Conservation (phyloP, 2,797 vertebrate genomes). For the Tamandua tetradactyla region DNA sequence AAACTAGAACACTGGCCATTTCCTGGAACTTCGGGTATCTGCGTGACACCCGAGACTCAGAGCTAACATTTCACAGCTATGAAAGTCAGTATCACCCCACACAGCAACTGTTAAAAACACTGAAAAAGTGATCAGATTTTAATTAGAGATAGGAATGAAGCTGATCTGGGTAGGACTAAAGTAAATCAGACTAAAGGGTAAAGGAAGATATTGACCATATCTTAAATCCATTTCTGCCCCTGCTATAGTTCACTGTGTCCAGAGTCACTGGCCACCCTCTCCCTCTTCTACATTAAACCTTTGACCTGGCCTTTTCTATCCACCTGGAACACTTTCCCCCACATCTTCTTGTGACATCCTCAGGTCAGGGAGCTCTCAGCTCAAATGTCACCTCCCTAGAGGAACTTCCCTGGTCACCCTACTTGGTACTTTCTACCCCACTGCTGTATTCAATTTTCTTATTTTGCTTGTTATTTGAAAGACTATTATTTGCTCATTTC, state of each 20-base stretch:
- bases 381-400: neutral
- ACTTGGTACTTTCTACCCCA: neutral
- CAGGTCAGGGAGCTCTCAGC: neutral
- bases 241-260: too few relatives aligned
- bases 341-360: neutral
- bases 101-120: too few relatives aligned
- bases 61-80: too few relatives aligned
- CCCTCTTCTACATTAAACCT: neutral
- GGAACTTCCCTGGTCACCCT: neutral
- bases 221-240: neutral
- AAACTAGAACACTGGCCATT: too few relatives aligned
- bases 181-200: too few relatives aligned
- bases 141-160: too few relatives aligned
- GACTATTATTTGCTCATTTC: accelerated
- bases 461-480: neutral
- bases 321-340: neutral
- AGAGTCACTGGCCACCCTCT: accelerated
- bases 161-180: too few relatives aligned
- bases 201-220: too few relatives aligned
- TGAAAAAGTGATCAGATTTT: too few relatives aligned
- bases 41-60: too few relatives aligned
- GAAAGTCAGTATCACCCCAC: too few relatives aligned
- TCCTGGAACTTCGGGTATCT: too few relatives aligned
- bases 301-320: neutral
- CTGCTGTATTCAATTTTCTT: neutral